These are phyloP conservation scores for Phortica variegata DNA, from an alignment of 1,140 invertebrate genomes.

Conservation along the genomic window DNA sequence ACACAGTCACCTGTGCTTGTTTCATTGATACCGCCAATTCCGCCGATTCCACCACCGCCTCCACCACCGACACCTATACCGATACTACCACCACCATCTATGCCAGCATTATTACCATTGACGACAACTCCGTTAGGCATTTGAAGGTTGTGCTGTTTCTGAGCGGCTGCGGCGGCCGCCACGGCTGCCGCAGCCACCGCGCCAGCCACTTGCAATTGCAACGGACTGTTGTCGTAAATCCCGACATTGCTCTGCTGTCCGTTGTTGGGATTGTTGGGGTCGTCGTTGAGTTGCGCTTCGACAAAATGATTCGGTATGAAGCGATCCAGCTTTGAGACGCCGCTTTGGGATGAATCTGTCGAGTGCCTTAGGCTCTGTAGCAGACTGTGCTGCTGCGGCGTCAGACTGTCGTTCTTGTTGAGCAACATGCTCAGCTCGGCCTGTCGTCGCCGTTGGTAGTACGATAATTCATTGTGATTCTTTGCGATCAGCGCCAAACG, in stretches of 20 bases:
- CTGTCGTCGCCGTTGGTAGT: slow-evolving; percentile 46
- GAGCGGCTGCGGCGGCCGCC: slow-evolving; percentile 31
- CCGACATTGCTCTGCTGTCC: slow-evolving; percentile 10
- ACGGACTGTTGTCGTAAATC: slow-evolving; percentile 33
- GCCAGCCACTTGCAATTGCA: slow-evolving; percentile 34
- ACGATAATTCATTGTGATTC: slow-evolving; percentile 50
- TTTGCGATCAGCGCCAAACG: slow-evolving; percentile 41
- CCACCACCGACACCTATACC: slow-evolving; percentile 10
- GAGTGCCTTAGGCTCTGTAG: slow-evolving; percentile 45
- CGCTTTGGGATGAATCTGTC: slow-evolving; percentile 51
- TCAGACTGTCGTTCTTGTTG: slow-evolving; percentile 44
- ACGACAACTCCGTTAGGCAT: slow-evolving; percentile 5
- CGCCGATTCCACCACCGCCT: slow-evolving; percentile 20
- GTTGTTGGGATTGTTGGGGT: slow-evolving; percentile 7
- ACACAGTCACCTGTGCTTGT: slow-evolving; percentile 24
- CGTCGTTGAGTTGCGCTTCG: slow-evolving; percentile 44
- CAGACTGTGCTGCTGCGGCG: slow-evolving; percentile 41
- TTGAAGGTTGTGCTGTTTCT: slow-evolving; percentile 31
- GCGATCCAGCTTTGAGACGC: slow-evolving; percentile 45
- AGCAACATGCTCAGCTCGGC: slow-evolving; percentile 44
- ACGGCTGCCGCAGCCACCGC: slow-evolving; percentile 32
- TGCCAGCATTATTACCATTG: background rate
- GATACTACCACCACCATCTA: slow-evolving; percentile 1
- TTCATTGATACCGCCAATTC: slow-evolving; percentile 24
- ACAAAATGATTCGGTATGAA: slow-evolving; percentile 53